Percentiles rank a stretch among this genome's conserved stretches.
phyloP scores from a whole-genome alignment of 2,888 invertebrate species.

The Rotaria socialis region DNA sequence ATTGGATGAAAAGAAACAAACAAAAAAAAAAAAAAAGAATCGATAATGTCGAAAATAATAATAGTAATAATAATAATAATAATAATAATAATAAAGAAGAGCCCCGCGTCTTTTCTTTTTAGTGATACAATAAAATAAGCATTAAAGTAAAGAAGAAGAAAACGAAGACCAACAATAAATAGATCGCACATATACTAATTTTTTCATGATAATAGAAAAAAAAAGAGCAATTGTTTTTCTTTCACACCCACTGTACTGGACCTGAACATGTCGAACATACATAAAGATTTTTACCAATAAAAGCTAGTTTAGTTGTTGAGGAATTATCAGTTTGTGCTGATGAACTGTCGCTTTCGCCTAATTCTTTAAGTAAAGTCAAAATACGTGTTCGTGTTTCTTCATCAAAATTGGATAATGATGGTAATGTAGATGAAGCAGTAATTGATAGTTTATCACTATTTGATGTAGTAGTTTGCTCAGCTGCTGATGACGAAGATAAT shows the following conservation, averaged over 20 bases:
- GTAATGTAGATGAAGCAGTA: neutral
- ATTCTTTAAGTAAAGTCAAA: conserved; percentile 5
- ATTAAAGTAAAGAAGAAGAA: neutral
- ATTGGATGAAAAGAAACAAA: neutral
- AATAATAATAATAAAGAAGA: neutral
- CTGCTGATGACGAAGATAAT: neutral
- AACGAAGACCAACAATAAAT: neutral
- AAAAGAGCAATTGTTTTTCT: neutral
- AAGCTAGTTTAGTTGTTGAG: neutral
- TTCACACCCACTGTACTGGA: conserved; percentile 30
- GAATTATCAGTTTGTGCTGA: neutral
- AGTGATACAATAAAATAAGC: neutral
- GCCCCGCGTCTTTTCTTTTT: neutral
- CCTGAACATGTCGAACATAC: conserved; percentile 22
- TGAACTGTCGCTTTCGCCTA: neutral
- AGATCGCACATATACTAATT: neutral
- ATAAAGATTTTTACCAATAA: conserved; percentile 31
- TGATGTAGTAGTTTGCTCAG: neutral
- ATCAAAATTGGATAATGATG: conserved; percentile 10
- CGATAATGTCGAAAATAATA: neutral
- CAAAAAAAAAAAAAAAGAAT: neutral
- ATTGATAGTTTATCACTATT: neutral
- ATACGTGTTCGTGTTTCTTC: neutral
- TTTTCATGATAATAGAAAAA: neutral
- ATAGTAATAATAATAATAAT: neutral